Evolutionary conservation across 2,888 invertebrate genomes (phyloP).

Genomic region (Pheosia tremula): DNA sequence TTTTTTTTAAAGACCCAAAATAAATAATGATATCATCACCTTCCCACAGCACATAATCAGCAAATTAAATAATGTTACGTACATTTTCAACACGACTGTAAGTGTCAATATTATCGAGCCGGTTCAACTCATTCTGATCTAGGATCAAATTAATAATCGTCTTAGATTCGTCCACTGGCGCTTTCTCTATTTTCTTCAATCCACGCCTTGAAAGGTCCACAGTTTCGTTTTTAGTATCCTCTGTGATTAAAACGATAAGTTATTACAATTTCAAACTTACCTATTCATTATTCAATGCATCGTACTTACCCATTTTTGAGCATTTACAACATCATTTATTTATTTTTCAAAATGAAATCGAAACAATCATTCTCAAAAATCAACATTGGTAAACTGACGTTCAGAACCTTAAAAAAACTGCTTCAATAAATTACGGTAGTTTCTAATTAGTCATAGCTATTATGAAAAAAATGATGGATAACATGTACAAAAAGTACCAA

Average conservation of each 20-base stretch:
- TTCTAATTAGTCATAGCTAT: too few relatives aligned
- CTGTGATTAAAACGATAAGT: constrained; percentile 32
- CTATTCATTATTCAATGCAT: neutral
- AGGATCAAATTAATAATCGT: constrained; percentile 88
- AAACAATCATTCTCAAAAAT: constrained; percentile 53
- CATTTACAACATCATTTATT: constrained; percentile 55
- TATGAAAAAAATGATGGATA: too few relatives aligned
- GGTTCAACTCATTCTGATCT: constrained; percentile 94
- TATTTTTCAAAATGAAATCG: constrained; percentile 48
- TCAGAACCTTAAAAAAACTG: constrained; percentile 38
- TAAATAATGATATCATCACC: constrained; percentile 7
- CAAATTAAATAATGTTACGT: constrained; percentile 38
- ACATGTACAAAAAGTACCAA: too few relatives aligned
- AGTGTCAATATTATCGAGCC: constrained; percentile 94
- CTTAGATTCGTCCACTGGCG: constrained; percentile 87
- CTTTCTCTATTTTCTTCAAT: constrained; percentile 92
- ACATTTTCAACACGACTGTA: constrained; percentile 92
- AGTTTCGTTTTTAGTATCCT: constrained; percentile 73
- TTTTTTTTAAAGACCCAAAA: constrained; percentile 1
- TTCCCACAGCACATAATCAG: neutral
- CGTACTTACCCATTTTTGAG: constrained; percentile 62
- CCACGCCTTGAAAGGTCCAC: constrained; percentile 92
- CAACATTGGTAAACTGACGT: constrained; percentile 65
- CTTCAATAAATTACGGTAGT: too few relatives aligned
- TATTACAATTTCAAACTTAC: constrained; percentile 7